Evolutionary conservation across 1,140 invertebrate genomes (phyloP), one percentile per base, ranked within the genome.

Genomic region (Neodiprion lecontei): DNA sequence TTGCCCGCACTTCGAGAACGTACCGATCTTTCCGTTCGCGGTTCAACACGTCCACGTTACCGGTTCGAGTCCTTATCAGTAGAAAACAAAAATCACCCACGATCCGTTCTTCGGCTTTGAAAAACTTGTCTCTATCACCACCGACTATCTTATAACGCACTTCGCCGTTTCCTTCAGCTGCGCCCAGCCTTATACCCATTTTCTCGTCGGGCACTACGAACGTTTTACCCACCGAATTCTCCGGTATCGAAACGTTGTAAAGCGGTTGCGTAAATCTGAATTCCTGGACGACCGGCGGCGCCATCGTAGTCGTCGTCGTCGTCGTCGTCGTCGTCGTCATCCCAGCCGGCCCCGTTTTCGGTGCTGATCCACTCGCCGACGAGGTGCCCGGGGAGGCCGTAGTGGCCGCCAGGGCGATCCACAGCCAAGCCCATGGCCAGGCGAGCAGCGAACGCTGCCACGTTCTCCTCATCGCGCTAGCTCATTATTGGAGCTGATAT

Each of bases 1-100:
- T 93, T 1, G 96, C 97, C 77, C 93, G 92, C 66, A 99, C 91
- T 80, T 94, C 92, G 14, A 99, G 89, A 12, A 91, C 88, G 87
- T 98, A 98, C 68, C 91, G 90, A 80, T 97, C 95, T 75, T 94
- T 93, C 70, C 96, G 92, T 86, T 99, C 98, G 48, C 98, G 91
- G 88, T 99, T 99, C 50, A 99, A 88, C 72, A 96, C 95, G 77
- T 94, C 93, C 47, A 93, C 90, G 83, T 95, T 95, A 67, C 93
- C 95, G 47, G 95, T 96, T 82, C 95, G 91, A 74, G 95, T 98
- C 78, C 96, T 90, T 73, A 99, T 92, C 48, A 94, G 90, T 28
- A 99, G 90, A 85, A 99, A 99, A 87, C 94, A 96, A 90, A 98
- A 98, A 88, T 98, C 96, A 23, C 97, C 97, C 11, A 99, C 94